phyloP scores from a whole-genome alignment of 2,888 invertebrate species.

The Polylopha cassiicola region DNA sequence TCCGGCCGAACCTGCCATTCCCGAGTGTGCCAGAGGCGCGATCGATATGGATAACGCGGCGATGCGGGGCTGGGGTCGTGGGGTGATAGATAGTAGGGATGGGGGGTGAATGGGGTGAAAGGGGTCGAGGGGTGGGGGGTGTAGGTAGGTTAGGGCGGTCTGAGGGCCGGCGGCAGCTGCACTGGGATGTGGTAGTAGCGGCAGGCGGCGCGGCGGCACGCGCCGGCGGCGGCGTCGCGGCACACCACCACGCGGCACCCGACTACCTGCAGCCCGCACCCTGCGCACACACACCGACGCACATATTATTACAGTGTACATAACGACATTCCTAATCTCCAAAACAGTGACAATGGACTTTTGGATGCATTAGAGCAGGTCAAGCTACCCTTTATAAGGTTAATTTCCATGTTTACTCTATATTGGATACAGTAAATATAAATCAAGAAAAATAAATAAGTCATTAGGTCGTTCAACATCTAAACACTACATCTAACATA shows the following conservation, averaged over 20 bases:
- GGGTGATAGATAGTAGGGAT: conserved; percentile 22
- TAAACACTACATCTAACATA: too few species aligned
- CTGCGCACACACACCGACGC: conserved; percentile 66
- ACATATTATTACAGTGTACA: conserved; percentile 12
- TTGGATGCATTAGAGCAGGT: too few species aligned
- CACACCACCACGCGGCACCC: conserved; percentile 97
- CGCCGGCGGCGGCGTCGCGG: conserved; percentile 95
- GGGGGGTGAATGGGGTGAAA: conserved; percentile 27
- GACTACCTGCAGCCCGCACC: conserved; percentile 95
- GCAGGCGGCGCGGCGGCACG: conserved; percentile 95
- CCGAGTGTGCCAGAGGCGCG: conserved; percentile 64
- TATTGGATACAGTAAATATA: too few species aligned
- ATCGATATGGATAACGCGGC: conserved; percentile 56
- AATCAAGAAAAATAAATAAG: too few species aligned
- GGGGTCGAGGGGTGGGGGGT: conserved; percentile 33
- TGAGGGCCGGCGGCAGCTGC: conserved; percentile 87
- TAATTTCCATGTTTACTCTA: too few species aligned
- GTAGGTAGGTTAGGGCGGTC: conserved; percentile 64
- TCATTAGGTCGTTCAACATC: too few species aligned
- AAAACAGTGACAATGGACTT: too few species aligned
- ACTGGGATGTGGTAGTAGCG: conserved; percentile 98
- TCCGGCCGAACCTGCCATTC: conserved; percentile 52
- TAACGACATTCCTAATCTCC: conserved; percentile 13
- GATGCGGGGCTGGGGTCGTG: conserved; percentile 30
- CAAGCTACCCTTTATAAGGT: too few species aligned